Evolutionary conservation across 1,140 invertebrate genomes (phyloP), one percentile per base, ranked within the genome.

Genomic region (Diabrotica undecimpunctata): DNA sequence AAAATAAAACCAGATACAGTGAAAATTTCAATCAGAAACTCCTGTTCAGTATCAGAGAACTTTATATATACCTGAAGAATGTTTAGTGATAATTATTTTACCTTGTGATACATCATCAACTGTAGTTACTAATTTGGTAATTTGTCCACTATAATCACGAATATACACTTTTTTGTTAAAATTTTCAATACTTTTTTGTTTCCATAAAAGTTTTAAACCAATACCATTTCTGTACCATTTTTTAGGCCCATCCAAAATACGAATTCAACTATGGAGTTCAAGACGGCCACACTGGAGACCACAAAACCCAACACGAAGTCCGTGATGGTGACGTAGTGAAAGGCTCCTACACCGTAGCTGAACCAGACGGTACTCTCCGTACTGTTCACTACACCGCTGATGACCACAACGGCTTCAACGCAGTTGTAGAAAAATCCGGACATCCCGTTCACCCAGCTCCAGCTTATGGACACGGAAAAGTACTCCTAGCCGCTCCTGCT

Each of bases 191-290:
- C 25, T 25, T 25, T 25, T 25, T 25, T 25, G 4, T 25, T 2
- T 25, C 1, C 25, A 25, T 25, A 25, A 25, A 25, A 2, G 25
- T 25, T 25, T 25, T 25, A 25, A 1, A 25, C 1, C 4, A 2
- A 25, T 4, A 25, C 25, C 25, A 4, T 25, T 25, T 25, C 25
- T 25, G 1, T 25, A 25, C 25, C 4, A 25, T 46, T 46, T 51
- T 60, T 46, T 38, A 60, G 58, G 58, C 58, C 83, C 86, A 89
- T 78, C 89, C 88, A 3, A 84, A 86, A 57, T 91, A 91, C 77
- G 86, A 83, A 75, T 90, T 86, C 80, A 84, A 85, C 35, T 91
- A 90, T 78, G 86, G 86, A 54, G 87, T 91, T 2, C 82, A 85
- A 6, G 89, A 91, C 74, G 85, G 85, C 0, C 79, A 84, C 66